These are phyloP conservation scores for Epinotia ramella DNA, from an alignment of 2,888 invertebrate genomes.

Conservation along the genomic window DNA sequence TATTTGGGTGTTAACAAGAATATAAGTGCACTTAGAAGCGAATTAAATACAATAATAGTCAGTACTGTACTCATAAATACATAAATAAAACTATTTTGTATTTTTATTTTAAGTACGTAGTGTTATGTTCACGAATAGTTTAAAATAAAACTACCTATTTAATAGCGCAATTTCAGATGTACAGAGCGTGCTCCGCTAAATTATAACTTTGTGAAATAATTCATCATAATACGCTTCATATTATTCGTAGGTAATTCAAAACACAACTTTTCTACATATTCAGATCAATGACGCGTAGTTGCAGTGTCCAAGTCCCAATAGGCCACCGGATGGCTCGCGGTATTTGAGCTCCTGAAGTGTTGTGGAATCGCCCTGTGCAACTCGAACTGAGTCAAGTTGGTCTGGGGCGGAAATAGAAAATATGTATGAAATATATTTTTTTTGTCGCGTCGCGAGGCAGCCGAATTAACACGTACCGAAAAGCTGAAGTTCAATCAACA, in stretches of 20 bases:
- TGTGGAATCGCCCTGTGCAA: no score
- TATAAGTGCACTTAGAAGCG: neutral
- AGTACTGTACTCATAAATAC: neutral
- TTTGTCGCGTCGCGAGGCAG: no score
- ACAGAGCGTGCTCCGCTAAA: no score
- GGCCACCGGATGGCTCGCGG: no score
- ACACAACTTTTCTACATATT: neutral
- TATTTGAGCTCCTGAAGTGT: no score
- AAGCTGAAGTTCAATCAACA: conserved; percentile 24
- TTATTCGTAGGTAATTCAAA: neutral
- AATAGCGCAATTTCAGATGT: no score
- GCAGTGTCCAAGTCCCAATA: no score
- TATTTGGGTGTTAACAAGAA: neutral
- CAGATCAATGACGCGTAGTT: no score
- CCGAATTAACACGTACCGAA: conserved; percentile 5
- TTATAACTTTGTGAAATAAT: no score
- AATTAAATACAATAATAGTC: neutral
- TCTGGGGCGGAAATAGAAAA: no score
- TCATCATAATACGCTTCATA: neutral
- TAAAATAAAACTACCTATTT: neutral
- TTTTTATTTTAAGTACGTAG: neutral
- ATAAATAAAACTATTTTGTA: neutral
- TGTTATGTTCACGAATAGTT: neutral
- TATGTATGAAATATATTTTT: no score
- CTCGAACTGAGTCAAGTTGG: no score